Conservation (phyloP, 2,888 invertebrate genomes). For the Lysandra bellargus region DNA sequence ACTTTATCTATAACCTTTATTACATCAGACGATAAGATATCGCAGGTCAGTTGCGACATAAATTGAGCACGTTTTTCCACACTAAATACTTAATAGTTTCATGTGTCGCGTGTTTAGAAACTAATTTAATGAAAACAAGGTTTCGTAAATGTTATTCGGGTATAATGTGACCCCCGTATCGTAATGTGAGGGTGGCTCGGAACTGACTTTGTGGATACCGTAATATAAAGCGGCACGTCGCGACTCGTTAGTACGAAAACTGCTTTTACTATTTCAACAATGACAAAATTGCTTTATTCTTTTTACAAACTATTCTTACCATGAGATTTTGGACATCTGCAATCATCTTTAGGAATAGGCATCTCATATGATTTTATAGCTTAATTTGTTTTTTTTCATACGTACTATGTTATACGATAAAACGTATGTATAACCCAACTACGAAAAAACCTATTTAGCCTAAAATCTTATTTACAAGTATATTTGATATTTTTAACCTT, state of each 20-base stretch:
- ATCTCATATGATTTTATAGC: no score
- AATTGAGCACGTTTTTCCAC: conserved; percentile 17
- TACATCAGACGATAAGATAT: conserved; percentile 10
- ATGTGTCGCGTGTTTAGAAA: conserved; percentile 71
- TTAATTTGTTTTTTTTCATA: no score
- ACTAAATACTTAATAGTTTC: conserved; percentile 47
- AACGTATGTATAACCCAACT: no score
- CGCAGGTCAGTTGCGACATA: background rate
- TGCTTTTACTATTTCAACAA: background rate
- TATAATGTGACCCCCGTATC: conserved; percentile 49
- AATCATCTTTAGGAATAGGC: no score
- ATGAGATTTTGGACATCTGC: no score
- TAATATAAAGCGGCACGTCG: background rate
- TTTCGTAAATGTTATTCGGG: conserved; percentile 72
- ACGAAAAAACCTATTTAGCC: no score
- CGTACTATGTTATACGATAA: no score
- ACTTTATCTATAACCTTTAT: background rate
- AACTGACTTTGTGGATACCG: background rate
- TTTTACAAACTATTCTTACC: background rate
- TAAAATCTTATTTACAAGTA: no score
- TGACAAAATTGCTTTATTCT: background rate
- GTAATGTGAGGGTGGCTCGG: conserved; percentile 5
- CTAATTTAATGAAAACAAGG: conserved; percentile 77
- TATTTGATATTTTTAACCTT: no score
- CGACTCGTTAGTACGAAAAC: background rate